Evolutionary conservation across 2,113 vertebrate species (phyloP).

Genomic region (Zosterops japonicus): DNA sequence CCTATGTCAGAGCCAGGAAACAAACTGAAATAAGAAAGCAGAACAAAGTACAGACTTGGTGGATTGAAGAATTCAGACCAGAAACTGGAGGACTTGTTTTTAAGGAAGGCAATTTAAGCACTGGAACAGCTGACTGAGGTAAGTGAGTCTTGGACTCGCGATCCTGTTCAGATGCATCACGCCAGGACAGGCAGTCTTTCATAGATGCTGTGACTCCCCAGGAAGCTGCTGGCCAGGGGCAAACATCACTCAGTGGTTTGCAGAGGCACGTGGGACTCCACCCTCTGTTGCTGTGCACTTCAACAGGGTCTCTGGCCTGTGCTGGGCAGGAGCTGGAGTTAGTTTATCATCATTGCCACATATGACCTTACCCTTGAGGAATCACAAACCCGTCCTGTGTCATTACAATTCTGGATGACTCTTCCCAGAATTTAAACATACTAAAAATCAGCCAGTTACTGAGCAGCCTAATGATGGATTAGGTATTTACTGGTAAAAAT

Average conservation of each 20-base stretch:
- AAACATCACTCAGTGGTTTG: background rate
- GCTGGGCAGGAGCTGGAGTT: background rate
- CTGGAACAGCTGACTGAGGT: background rate
- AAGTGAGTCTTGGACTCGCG: background rate
- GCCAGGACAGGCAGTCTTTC: background rate
- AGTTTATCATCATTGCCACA: background rate
- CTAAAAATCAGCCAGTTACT: background rate
- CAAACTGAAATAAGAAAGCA: background rate
- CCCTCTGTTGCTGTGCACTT: background rate
- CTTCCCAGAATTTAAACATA: background rate
- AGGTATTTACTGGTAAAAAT: background rate
- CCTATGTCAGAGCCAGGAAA: background rate
- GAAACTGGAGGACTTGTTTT: background rate
- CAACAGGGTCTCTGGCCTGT: background rate
- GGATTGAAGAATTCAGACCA: background rate
- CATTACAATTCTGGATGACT: background rate
- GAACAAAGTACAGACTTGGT: background rate
- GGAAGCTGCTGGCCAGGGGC: background rate
- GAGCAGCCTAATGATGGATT: background rate
- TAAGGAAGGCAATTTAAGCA: background rate
- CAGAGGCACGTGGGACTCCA: fast-evolving
- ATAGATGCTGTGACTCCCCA: background rate
- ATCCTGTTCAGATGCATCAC: background rate
- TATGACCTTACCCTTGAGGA: background rate
- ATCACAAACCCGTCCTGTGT: fast-evolving